A percentile compares a stretch with the other conserved stretches of the same genome.
Conservation (phyloP, 1,140 invertebrate genomes). For the Rhyzopertha dominica region DNA sequence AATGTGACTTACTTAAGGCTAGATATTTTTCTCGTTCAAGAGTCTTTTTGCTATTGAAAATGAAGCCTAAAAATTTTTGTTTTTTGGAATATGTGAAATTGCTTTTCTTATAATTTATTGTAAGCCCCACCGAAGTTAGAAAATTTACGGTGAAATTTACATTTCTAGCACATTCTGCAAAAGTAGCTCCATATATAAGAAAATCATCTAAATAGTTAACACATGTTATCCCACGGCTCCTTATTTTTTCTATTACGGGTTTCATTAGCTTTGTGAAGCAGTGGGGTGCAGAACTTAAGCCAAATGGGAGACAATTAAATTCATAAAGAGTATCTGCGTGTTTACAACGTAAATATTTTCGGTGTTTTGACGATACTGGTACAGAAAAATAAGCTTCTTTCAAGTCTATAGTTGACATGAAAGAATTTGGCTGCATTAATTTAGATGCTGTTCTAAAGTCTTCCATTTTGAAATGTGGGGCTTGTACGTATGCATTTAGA, state of each 20-base stretch:
- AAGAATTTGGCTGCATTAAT: slow-evolving; percentile 20
- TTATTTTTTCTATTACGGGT: slow-evolving; percentile 16
- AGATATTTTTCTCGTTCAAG: slow-evolving; percentile 26
- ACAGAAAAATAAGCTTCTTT: too few relatives aligned
- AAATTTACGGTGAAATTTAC: background rate
- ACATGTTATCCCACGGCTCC: slow-evolving; percentile 15
- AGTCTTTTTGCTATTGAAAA: slow-evolving; percentile 21
- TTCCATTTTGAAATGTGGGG: slow-evolving; percentile 37
- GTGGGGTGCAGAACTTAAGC: slow-evolving; percentile 18
- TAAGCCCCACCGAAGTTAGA: slow-evolving; percentile 12
- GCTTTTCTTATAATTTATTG: slow-evolving; percentile 29
- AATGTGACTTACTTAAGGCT: background rate
- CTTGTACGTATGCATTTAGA: slow-evolving; percentile 30
- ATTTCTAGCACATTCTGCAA: slow-evolving; percentile 10
- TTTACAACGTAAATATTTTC: too few relatives aligned
- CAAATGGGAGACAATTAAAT: slow-evolving; percentile 27
- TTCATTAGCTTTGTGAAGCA: slow-evolving; percentile 31
- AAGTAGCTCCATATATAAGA: slow-evolving; percentile 23
- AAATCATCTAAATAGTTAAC: slow-evolving; percentile 37
- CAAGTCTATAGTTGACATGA: slow-evolving; percentile 26
- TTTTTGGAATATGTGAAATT: slow-evolving; percentile 15
- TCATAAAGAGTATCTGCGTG: slow-evolving; percentile 23
- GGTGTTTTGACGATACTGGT: too few relatives aligned
- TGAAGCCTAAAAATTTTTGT: slow-evolving; percentile 28
- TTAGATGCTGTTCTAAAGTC: slow-evolving; percentile 28